These are phyloP conservation scores for Sturnira hondurensis DNA, from an alignment of 2,113 vertebrate species.

Conservation along the genomic window DNA sequence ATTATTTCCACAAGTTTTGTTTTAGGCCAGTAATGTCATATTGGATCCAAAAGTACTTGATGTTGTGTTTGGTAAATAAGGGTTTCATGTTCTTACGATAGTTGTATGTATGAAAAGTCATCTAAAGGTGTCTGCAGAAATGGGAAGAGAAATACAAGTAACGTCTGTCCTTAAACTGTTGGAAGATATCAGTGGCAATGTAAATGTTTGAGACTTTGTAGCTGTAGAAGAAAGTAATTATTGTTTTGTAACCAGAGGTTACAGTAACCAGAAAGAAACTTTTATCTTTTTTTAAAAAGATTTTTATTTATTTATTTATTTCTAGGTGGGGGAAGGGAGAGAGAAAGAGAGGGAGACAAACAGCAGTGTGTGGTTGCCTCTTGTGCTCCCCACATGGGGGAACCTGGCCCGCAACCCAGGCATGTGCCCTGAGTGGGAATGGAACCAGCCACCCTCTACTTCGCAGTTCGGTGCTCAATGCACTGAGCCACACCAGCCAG, in stretches of 20 bases:
- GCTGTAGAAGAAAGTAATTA: neutral
- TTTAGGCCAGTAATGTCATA: neutral
- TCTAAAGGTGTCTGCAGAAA: neutral
- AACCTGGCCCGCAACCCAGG: no score
- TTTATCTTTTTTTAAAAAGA: constrained; percentile 18
- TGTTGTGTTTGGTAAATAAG: neutral
- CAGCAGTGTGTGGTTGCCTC: no score
- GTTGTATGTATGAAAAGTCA: neutral
- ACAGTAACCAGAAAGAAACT: neutral
- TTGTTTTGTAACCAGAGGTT: neutral
- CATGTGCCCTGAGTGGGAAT: no score
- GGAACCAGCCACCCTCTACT: no score
- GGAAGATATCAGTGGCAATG: neutral
- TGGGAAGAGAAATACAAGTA: neutral
- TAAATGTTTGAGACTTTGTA: neutral
- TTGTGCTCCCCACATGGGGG: no score
- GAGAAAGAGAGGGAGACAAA: no score
- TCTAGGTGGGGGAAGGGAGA: no score
- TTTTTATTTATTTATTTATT: no score
- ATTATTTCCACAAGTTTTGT: neutral
- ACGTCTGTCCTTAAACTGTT: neutral
- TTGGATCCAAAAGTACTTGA: neutral
- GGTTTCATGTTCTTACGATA: neutral
- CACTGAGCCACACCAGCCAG: no score
- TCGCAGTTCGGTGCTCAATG: no score